These are phyloP conservation scores for Armadillidium nasatum DNA, from an alignment of 1,140 invertebrate species.

Conservation along the genomic window DNA sequence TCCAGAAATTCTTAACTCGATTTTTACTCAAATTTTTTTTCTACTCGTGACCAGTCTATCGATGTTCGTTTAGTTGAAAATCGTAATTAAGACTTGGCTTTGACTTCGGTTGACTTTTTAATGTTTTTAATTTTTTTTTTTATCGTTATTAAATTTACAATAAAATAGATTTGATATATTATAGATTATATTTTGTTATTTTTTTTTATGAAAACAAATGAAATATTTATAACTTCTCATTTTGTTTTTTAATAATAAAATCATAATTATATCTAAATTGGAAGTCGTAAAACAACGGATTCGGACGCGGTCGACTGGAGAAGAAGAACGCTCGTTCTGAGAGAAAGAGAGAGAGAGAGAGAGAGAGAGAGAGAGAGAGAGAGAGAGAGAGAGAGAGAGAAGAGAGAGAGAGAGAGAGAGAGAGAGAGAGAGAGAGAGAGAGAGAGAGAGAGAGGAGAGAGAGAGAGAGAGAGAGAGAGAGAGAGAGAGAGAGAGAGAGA, in stretches of 20 bases:
- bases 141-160: too few relatives aligned
- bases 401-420: slow-evolving; percentile 12
- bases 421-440: slow-evolving; percentile 26
- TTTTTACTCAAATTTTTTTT: slow-evolving; percentile 12
- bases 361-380: slow-evolving; percentile 25
- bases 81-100: too few relatives aligned
- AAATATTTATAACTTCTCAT: too few relatives aligned
- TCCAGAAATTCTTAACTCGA: background rate
- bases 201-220: too few relatives aligned
- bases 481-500: slow-evolving; percentile 26
- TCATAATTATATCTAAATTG: slow-evolving; percentile 38
- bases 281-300: slow-evolving; percentile 35
- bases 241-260: slow-evolving; percentile 48
- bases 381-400: slow-evolving; percentile 22
- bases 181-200: too few relatives aligned
- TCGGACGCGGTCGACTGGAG: slow-evolving; percentile 30
- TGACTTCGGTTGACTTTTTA: too few relatives aligned
- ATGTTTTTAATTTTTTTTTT: too few relatives aligned
- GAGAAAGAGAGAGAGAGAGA: slow-evolving; percentile 22
- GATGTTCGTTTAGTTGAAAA: slow-evolving; percentile 35
- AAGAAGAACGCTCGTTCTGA: slow-evolving; percentile 23
- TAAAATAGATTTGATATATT: too few relatives aligned
- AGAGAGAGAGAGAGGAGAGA: slow-evolving; percentile 26
- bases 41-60: slow-evolving; percentile 49
- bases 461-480: slow-evolving; percentile 16